Conservation (phyloP, 2,888 invertebrate genomes). For the Melanotus villosus region DNA sequence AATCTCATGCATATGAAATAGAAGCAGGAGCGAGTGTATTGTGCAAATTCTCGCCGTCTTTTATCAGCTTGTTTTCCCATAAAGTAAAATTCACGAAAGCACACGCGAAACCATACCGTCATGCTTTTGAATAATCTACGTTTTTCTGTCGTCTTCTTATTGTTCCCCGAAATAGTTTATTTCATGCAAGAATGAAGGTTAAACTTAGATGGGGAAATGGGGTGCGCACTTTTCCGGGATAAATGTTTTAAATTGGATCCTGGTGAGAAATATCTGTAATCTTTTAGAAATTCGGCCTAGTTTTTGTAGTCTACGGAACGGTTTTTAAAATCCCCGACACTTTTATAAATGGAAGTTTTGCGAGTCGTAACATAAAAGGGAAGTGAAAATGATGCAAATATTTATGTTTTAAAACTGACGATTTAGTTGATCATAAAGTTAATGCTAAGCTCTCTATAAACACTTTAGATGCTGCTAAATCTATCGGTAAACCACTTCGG, state of each 20-base stretch:
- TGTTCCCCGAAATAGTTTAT: conserved; percentile 10
- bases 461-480: no score
- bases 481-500: no score
- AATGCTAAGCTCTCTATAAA: no score
- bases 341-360: no score
- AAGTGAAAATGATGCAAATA: no score
- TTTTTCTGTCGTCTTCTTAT: conserved; percentile 2
- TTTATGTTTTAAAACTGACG: no score
- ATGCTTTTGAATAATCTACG: not conserved
- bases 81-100: not conserved
- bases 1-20: conserved; percentile 19
- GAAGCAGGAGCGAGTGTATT: not conserved
- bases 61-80: not conserved
- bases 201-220: not conserved
- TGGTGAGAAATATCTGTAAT: not conserved
- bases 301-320: no score
- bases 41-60: not conserved
- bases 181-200: conserved; percentile 8
- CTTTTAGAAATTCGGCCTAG: not conserved
- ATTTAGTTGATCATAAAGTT: no score
- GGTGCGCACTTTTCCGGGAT: not conserved
- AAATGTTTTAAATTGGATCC: conserved; percentile 1
- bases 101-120: not conserved
- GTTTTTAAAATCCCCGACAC: no score
- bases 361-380: no score